phyloP scores from a whole-genome alignment of 2,113 vertebrate species.

The Cichladusa arquata region DNA sequence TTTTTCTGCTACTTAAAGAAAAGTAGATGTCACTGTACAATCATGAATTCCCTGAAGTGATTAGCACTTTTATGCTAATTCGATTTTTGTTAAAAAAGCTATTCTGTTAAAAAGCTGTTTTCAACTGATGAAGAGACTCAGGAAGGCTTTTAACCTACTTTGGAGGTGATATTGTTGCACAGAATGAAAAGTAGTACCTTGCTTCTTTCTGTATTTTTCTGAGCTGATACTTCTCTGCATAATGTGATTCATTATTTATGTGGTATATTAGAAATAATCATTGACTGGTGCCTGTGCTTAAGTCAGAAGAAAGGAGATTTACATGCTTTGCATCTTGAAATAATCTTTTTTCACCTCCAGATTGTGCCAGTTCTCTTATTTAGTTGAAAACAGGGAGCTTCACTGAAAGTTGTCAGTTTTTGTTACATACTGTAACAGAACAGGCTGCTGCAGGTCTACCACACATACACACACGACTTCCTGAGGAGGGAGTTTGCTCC shows the following conservation, averaged over 20 bases:
- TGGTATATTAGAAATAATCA: slow-evolving; percentile 46
- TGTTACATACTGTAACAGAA: neutral
- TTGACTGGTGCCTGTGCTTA: slow-evolving; percentile 24
- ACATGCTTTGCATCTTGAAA: slow-evolving; percentile 25
- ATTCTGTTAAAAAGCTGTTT: neutral
- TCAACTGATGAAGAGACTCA: neutral
- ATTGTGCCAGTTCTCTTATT: neutral
- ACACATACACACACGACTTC: neutral
- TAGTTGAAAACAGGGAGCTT: neutral
- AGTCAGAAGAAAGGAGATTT: slow-evolving; percentile 33
- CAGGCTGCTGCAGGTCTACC: neutral
- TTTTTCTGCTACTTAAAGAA: neutral
- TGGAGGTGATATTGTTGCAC: neutral
- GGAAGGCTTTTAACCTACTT: neutral
- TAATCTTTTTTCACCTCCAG: slow-evolving; percentile 23
- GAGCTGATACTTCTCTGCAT: slow-evolving; percentile 34
- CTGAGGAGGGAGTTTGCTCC: neutral
- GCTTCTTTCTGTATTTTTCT: neutral
- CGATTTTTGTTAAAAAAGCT: neutral
- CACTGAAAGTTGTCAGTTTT: neutral
- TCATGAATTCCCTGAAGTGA: neutral
- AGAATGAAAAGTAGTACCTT: neutral
- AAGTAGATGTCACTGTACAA: neutral
- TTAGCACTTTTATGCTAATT: neutral
- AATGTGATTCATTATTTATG: slow-evolving; percentile 16